phyloP scores from a whole-genome alignment of 2,888 invertebrate genomes.

The Tachina lurida region DNA sequence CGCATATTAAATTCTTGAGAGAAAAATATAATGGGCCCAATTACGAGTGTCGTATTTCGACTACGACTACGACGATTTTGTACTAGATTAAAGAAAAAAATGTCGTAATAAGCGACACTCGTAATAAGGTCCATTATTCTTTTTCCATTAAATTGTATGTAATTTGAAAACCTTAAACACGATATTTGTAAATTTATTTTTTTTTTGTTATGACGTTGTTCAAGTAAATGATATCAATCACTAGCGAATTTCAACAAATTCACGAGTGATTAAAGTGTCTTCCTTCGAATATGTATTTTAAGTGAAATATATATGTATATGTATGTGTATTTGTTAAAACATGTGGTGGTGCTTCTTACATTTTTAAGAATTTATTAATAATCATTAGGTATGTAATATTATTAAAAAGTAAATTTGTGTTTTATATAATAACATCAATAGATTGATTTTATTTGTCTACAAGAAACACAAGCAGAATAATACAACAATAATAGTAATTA shows the following conservation, averaged over 20 bases:
- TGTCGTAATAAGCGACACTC: too few relatives aligned
- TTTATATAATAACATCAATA: conserved; percentile 9
- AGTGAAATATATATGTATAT: not conserved
- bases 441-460: not conserved
- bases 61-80: too few relatives aligned
- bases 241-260: not conserved
- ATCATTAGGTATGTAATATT: not conserved
- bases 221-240: too few relatives aligned
- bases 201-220: too few relatives aligned
- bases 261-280: not conserved
- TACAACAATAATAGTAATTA: not conserved
- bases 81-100: too few relatives aligned
- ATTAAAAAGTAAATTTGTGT: conserved; percentile 18
- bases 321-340: not conserved
- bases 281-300: not conserved
- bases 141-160: too few relatives aligned
- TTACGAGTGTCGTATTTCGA: too few relatives aligned
- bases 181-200: too few relatives aligned
- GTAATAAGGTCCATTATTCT: too few relatives aligned
- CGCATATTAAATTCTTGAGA: too few relatives aligned
- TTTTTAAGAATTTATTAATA: conserved; percentile 1
- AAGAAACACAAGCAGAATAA: conserved; percentile 7
- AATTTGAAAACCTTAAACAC: too few relatives aligned
- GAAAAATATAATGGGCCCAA: too few relatives aligned
- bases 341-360: conserved; percentile 25